A percentile compares a stretch with the other conserved stretches of the same genome.
phyloP scores from a whole-genome alignment of 35 echinoderm and acorn worm genomes.

The Strongylocentrotus purpuratus region DNA sequence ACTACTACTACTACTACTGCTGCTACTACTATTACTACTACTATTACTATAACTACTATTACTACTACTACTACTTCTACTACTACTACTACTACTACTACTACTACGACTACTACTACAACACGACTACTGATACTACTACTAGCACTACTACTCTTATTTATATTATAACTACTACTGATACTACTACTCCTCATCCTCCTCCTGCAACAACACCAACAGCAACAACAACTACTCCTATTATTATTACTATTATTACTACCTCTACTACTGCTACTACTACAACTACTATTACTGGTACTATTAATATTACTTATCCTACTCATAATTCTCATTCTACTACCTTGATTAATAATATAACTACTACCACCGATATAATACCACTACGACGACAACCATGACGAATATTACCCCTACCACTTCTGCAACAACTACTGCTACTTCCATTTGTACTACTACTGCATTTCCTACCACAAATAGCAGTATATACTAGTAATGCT shows the following conservation, averaged over 20 bases:
- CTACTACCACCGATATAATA: not conserved
- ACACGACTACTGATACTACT: not conserved
- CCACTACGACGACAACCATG: not conserved
- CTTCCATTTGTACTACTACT: not conserved
- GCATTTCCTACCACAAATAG: not conserved
- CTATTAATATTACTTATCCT: not conserved
- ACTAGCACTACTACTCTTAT: not conserved
- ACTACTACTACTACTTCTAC: conserved; percentile 24
- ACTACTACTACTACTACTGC: conserved; percentile 20
- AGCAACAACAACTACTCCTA: not conserved
- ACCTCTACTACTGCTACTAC: not conserved
- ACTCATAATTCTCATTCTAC: not conserved
- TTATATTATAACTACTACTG: not conserved
- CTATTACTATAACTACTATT: not conserved
- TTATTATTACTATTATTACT: not conserved
- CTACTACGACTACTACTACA: not conserved
- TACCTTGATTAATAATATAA: not conserved
- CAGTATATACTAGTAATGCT: not conserved
- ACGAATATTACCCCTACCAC: not conserved
- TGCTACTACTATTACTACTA: conserved; percentile 21
- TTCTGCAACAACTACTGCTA: not conserved
- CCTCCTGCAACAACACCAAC: not conserved
- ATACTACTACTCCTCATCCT: not conserved
- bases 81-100: conserved; percentile 28
- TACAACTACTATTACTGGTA: not conserved